Base-by-base conservation (phyloP, 2,113 vertebrate genomes). In the Origma solitaria region DNA sequence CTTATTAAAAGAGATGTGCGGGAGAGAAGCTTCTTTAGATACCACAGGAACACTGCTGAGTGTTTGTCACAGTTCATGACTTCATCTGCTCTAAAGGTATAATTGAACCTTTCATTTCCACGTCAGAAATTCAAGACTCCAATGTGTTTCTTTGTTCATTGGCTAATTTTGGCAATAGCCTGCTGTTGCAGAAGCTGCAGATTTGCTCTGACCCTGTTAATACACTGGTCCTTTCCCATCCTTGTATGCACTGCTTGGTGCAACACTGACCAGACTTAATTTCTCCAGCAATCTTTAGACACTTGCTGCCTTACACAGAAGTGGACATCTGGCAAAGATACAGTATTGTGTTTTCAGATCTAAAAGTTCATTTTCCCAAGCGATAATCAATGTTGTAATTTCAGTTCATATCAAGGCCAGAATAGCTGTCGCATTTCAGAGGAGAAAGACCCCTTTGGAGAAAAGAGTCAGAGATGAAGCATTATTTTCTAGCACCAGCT, bases 261-360 rank as follows among this genome's bases (percentile, higher is more conserved):
- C 17, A 49, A 40, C 51, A 30, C 13, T n/a, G n/a, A 57, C 30
- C 33, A 71, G 42, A 54, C 45, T 69, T 56, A 13, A 5, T 56
- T 72, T 77, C 42, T 54, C 53, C 47, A 22, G 25, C 12, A 58
- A 4, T 45, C 8, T 42, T 82, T n/a, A 54, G 50, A 51, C 37
- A 38, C n/a, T 69, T 0, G 0, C 20, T 73, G 68, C 38, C 64
- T 79, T 51, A 57, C 22, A 33, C 8, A 66, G 54, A 56, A 61
- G 20, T 19, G 56, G 3, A 6, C 30, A 45, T n/a, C 37, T 0
- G 0, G 6, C 13, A 62, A 50, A 60, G 69, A 53, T 2, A 27
- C 49, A 81, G 33, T 12, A 13, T 17, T n/a, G n/a, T 18, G 16
- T 70, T 82, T 90, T 91, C 50, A 69, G 15, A 82, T 65, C 24